A percentile compares a stretch with the other conserved stretches of the same genome.
phyloP scores from a whole-genome alignment of 1,140 invertebrate species.

The Neodiprion pinetum region DNA sequence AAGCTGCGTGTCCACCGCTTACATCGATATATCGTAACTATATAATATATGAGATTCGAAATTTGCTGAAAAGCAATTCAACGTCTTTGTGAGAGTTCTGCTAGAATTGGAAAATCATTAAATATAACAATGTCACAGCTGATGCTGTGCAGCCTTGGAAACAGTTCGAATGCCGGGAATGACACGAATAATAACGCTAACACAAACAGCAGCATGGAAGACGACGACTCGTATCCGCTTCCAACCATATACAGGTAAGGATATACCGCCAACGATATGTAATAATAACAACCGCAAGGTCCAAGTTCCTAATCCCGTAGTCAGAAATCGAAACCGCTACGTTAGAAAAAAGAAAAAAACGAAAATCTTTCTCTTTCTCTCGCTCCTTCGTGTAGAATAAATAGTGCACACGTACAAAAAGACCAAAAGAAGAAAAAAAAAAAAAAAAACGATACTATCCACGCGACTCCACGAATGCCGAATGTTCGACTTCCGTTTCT shows the following conservation, averaged over 20 bases:
- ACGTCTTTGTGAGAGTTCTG: too few species aligned
- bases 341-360: neutral
- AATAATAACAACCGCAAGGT: conserved; percentile 40
- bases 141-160: conserved; percentile 49
- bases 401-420: neutral
- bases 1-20: too few species aligned
- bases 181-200: conserved; percentile 75
- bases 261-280: neutral
- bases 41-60: too few species aligned
- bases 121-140: conserved; percentile 54
- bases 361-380: neutral
- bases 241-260: conserved; percentile 82
- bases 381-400: neutral
- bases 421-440: neutral
- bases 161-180: conserved; percentile 62
- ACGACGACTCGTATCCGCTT: conserved; percentile 78
- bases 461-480: neutral
- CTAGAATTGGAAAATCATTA: neutral
- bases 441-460: neutral
- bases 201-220: conserved; percentile 70
- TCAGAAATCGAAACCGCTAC: neutral
- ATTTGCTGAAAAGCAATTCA: too few species aligned
- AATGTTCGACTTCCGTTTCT: neutral
- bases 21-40: too few species aligned
- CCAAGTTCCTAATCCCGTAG: conserved; percentile 31